Conservation (phyloP, 1,140 invertebrate genomes). For the Leptinotarsa texana region DNA sequence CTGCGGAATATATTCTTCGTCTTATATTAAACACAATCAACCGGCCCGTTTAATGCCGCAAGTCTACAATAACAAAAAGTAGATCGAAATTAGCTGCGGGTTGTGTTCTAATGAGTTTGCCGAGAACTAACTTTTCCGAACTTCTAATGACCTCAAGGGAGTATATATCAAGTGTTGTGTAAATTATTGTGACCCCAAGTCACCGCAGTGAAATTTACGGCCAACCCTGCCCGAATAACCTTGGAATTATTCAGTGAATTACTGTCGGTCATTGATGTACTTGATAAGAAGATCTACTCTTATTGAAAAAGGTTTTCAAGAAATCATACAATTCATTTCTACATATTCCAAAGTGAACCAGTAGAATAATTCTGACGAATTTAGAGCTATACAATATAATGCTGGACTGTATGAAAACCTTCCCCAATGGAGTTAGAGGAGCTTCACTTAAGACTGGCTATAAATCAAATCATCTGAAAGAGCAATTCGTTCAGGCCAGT, state of each 20-base stretch:
- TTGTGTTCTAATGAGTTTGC: neutral
- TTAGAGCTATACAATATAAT: too few relatives aligned
- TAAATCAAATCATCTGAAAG: too few relatives aligned
- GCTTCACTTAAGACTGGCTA: too few relatives aligned
- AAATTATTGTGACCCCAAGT: constrained; percentile 5
- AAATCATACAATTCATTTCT: too few relatives aligned
- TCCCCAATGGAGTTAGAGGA: too few relatives aligned
- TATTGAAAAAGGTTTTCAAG: too few relatives aligned
- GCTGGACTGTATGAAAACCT: too few relatives aligned
- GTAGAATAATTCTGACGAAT: too few relatives aligned
- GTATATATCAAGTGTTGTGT: constrained; percentile 4
- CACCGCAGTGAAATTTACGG: constrained; percentile 5
- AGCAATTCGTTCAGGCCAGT: too few relatives aligned
- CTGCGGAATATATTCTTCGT: too few relatives aligned
- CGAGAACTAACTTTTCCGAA: neutral
- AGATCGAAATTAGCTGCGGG: neutral
- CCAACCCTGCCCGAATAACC: neutral
- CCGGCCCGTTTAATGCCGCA: neutral
- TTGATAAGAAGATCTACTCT: too few relatives aligned
- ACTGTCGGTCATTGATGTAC: neutral
- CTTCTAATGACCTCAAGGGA: constrained; percentile 7
- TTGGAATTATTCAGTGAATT: neutral
- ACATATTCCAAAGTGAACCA: too few relatives aligned
- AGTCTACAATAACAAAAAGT: constrained; percentile 4
- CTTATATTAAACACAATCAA: neutral